These are phyloP conservation scores for Coptodon bakossiorum DNA, from an alignment of 2,113 vertebrate species.

Conservation along the genomic window DNA sequence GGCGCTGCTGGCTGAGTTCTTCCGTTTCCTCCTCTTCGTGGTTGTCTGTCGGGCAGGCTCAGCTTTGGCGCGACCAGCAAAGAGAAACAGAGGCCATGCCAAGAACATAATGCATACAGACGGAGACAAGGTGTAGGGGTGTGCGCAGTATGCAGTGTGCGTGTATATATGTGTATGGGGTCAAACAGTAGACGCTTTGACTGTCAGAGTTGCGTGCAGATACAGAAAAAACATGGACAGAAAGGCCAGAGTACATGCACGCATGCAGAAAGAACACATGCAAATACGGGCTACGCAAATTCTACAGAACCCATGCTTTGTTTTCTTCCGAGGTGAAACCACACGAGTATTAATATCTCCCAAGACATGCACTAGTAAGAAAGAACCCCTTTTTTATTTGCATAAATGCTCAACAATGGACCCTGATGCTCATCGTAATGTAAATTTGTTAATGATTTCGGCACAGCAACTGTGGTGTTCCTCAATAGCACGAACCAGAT, in stretches of 20 bases:
- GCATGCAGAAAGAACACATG: neutral
- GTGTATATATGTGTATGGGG: neutral
- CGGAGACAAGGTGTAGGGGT: constrained; percentile 23
- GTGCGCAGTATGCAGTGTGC: neutral
- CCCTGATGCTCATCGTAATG: constrained; percentile 20
- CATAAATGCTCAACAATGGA: constrained; percentile 61
- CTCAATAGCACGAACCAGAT: neutral
- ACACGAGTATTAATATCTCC: constrained; percentile 49
- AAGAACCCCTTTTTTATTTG: constrained; percentile 29
- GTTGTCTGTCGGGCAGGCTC: constrained; percentile 96
- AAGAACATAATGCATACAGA: constrained; percentile 61
- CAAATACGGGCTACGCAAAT: neutral
- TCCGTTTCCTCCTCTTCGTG: constrained; percentile 97
- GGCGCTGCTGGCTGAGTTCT: constrained; percentile 97
- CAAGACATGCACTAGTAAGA: constrained; percentile 61
- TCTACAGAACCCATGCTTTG: constrained; percentile 31
- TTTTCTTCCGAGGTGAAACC: constrained; percentile 43
- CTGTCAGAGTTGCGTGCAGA: neutral
- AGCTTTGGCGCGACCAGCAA: constrained; percentile 75
- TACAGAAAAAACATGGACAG: neutral
- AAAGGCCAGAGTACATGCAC: neutral
- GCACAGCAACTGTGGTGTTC: neutral
- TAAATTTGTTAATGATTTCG: constrained; percentile 38
- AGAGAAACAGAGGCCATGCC: constrained; percentile 62
- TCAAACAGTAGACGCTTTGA: neutral